Conservation (phyloP, 30 jellyfish, hydroid and myxozoan species). For the Pelagia noctiluca region DNA sequence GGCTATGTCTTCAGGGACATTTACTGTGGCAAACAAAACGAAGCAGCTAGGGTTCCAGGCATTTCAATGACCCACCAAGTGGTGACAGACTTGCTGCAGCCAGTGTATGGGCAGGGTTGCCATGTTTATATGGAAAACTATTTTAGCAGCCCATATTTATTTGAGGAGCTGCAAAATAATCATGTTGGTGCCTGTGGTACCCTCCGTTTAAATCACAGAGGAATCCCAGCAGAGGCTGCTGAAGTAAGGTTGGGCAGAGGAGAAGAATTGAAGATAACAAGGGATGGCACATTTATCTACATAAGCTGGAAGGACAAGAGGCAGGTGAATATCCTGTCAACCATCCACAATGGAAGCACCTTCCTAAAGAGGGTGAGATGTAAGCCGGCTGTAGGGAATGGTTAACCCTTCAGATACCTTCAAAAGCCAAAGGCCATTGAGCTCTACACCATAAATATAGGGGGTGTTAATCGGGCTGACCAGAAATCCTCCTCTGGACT, state of each 20-base stretch:
- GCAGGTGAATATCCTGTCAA: too few species aligned
- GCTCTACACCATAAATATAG: too few species aligned
- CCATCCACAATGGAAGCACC: slow-evolving; percentile 12
- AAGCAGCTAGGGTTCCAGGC: slow-evolving; percentile 13
- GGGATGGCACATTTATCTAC: slow-evolving; percentile 30
- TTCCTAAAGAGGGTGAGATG: slow-evolving; percentile 33
- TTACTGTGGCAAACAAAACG: slow-evolving; percentile 1
- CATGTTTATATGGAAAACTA: slow-evolving; percentile 36
- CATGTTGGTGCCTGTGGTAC: slow-evolving; percentile 45
- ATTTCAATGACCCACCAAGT: slow-evolving; percentile 24
- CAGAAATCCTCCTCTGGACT: too few species aligned
- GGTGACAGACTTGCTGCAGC: slow-evolving; percentile 31
- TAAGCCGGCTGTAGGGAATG: slow-evolving; percentile 45
- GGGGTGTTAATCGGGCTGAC: too few species aligned
- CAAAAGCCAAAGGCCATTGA: too few species aligned
- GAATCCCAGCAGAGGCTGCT: slow-evolving; percentile 40
- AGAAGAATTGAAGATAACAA: background rate
- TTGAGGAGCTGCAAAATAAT: background rate
- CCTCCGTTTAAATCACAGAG: background rate
- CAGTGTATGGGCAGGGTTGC: slow-evolving; percentile 14
- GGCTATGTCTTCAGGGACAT: slow-evolving; percentile 44
- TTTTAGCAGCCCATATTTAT: too few species aligned
- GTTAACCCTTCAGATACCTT: slow-evolving; percentile 10
- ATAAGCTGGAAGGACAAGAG: too few species aligned
- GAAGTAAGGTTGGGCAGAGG: slow-evolving; percentile 12